A percentile compares a stretch with the other conserved stretches of the same genome.
Evolutionary conservation across 2,797 vertebrate species (phyloP).

Genomic region (Peromyscus melanophrys): DNA sequence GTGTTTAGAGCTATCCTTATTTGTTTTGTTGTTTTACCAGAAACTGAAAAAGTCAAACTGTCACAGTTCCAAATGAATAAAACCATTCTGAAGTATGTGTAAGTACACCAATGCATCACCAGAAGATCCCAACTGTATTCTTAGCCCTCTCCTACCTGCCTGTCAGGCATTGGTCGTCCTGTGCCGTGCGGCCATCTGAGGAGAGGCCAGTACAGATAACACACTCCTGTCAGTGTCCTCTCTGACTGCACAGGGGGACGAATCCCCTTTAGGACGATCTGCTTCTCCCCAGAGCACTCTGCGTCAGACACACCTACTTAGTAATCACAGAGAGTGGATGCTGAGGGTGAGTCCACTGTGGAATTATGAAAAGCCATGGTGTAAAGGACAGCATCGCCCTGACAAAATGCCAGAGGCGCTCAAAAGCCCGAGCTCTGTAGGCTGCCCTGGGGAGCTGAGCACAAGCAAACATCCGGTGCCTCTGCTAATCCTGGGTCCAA

Average conservation of each 20-base stretch:
- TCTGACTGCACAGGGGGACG: background rate
- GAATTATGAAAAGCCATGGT: slow-evolving; percentile 49
- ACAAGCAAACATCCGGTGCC: slow-evolving; percentile 11
- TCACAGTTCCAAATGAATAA: slow-evolving; percentile 23
- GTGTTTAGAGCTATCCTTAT: background rate
- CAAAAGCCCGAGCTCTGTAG: slow-evolving; percentile 59
- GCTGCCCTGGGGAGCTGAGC: slow-evolving; percentile 22
- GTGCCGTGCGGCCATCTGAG: fast-evolving
- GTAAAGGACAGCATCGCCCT: background rate
- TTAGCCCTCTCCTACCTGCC: background rate
- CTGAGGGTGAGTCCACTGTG: background rate
- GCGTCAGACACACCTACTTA: background rate
- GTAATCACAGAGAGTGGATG: background rate
- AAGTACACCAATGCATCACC: background rate
- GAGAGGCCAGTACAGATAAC: background rate
- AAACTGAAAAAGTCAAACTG: slow-evolving; percentile 20
- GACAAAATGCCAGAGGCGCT: background rate
- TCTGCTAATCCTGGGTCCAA: slow-evolving; percentile 38
- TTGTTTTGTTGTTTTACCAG: background rate
- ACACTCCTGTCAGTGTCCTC: background rate
- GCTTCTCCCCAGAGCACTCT: background rate
- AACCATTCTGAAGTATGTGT: background rate
- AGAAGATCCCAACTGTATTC: background rate
- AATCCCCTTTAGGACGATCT: background rate
- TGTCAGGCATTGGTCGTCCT: background rate